A percentile compares a stretch with the other conserved stretches of the same genome.
These are phyloP conservation scores for Myotis lucifugus DNA, from an alignment of 2,113 vertebrate species.

Conservation along the genomic window DNA sequence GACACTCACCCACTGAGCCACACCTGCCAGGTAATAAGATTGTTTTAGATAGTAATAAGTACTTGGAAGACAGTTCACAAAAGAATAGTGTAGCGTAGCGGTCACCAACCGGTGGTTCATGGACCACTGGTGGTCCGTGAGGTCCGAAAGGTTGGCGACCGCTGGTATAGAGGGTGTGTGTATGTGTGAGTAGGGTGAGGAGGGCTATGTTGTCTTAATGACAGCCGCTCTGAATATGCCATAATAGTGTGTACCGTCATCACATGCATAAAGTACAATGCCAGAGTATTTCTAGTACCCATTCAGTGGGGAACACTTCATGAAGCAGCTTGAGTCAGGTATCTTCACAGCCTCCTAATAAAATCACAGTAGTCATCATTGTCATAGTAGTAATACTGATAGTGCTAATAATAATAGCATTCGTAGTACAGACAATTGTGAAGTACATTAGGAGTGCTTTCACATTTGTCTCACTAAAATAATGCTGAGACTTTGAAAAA, in stretches of 20 bases:
- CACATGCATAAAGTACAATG: neutral
- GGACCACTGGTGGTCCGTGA: too few relatives aligned
- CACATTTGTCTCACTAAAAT: neutral
- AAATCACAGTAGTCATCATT: neutral
- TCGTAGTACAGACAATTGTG: neutral
- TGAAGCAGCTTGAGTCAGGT: neutral
- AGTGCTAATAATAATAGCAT: neutral
- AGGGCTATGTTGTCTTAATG: neutral
- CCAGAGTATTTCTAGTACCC: neutral
- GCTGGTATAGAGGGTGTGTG: neutral
- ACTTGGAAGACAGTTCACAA: neutral
- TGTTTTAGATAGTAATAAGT: too few relatives aligned
- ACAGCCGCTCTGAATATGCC: neutral
- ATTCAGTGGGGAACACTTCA: neutral
- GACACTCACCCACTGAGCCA: too few relatives aligned
- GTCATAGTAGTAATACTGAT: too few relatives aligned
- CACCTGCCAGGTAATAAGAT: too few relatives aligned
- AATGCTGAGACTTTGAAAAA: neutral
- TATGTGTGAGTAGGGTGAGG: neutral
- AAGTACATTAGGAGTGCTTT: neutral
- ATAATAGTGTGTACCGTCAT: neutral
- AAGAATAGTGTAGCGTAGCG: neutral
- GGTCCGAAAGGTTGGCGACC: too few relatives aligned
- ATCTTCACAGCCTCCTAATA: neutral
- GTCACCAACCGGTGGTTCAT: too few relatives aligned